phyloP scores from a whole-genome alignment of 2,113 vertebrate species.

The Hipposideros armiger region DNA sequence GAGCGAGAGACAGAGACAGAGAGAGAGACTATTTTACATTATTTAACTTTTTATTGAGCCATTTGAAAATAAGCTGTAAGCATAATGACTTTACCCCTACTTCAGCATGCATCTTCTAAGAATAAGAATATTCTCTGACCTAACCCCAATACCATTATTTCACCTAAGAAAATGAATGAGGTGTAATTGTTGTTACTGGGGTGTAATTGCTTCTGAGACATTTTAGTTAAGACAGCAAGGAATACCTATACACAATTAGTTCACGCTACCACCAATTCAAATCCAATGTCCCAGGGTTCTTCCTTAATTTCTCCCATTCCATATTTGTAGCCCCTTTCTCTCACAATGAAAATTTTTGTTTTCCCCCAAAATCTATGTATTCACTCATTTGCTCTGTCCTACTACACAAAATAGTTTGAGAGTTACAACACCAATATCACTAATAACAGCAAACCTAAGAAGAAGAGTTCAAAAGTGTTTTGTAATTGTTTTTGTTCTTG shows the following conservation, averaged over 20 bases:
- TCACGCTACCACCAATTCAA: background rate
- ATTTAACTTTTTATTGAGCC: conserved; percentile 3
- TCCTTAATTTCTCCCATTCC: background rate
- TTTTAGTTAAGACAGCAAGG: background rate
- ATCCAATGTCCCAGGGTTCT: background rate
- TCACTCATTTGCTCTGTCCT: background rate
- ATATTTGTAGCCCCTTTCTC: background rate
- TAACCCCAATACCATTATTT: background rate
- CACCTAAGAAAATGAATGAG: conserved; percentile 7
- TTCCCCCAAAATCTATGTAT: background rate
- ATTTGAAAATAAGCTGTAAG: background rate
- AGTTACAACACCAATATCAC: background rate
- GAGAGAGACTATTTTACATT: background rate
- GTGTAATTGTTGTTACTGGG: background rate
- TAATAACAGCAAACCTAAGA: conserved; percentile 2
- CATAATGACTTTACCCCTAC: background rate
- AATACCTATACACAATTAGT: background rate
- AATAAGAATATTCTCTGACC: background rate
- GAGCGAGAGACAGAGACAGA: background rate
- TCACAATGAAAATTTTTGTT: background rate
- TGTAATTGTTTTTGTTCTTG: background rate
- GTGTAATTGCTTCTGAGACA: background rate
- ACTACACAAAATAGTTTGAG: background rate
- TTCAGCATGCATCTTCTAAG: background rate
- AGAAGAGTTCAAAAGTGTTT: background rate